Evolutionary conservation across 2,113 vertebrate species (phyloP).

Genomic region (Nannobrachium achirus): DNA sequence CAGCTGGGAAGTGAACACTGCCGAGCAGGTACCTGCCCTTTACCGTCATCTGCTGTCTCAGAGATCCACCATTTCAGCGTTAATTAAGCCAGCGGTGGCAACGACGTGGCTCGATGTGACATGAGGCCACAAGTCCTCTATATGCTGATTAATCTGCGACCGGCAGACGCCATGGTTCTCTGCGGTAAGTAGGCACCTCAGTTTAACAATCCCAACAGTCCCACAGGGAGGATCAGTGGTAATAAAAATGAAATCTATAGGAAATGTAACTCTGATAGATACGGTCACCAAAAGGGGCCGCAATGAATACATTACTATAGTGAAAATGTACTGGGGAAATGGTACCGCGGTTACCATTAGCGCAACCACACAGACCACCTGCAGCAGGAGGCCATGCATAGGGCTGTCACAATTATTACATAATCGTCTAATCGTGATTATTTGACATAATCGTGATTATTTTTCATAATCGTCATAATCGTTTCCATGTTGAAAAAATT

Average conservation of each 20-base stretch:
- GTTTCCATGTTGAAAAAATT: no score
- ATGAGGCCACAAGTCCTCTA: slow-evolving; percentile 30
- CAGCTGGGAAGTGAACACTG: slow-evolving; percentile 44
- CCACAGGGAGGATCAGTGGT: slow-evolving; percentile 46
- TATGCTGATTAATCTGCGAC: slow-evolving; percentile 71
- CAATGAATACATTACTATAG: slow-evolving; percentile 69
- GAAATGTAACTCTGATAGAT: slow-evolving; percentile 75
- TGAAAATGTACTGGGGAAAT: slow-evolving; percentile 56
- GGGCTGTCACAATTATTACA: no score
- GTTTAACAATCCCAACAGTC: slow-evolving; percentile 37
- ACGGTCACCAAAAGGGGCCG: slow-evolving; percentile 68
- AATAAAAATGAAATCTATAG: slow-evolving; percentile 73
- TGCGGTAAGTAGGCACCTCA: slow-evolving; percentile 17
- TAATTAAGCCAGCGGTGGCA: slow-evolving; percentile 58
- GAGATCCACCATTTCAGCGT: slow-evolving; percentile 45
- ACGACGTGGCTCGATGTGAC: slow-evolving; percentile 49
- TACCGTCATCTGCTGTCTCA: slow-evolving; percentile 40
- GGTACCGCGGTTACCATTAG: slow-evolving; percentile 14
- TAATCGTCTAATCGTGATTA: no score
- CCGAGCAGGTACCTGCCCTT: slow-evolving; percentile 49
- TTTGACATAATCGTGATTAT: no score
- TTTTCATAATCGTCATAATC: no score
- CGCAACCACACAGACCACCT: not conserved
- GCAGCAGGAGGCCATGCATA: no score
- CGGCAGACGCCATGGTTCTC: slow-evolving; percentile 19